These are phyloP conservation scores for Hyperopisus bebe DNA, from an alignment of 2,113 vertebrate genomes.

Conservation along the genomic window DNA sequence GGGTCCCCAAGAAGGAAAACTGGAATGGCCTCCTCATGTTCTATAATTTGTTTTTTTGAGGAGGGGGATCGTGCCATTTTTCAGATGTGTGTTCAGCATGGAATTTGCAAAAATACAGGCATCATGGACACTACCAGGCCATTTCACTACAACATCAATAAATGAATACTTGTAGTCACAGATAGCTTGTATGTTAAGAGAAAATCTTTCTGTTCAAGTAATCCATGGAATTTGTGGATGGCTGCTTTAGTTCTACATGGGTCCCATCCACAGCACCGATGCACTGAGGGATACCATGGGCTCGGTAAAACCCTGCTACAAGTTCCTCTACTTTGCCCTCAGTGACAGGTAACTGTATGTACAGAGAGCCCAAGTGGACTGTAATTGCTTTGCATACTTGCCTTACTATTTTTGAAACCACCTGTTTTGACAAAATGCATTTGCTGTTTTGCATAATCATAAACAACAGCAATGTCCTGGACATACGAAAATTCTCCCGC, in stretches of 20 bases:
- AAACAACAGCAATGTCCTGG: too few relatives aligned
- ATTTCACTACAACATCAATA: constrained; percentile 29
- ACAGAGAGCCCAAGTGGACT: constrained; percentile 23
- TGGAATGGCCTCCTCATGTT: too few relatives aligned
- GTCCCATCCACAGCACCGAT: constrained; percentile 15
- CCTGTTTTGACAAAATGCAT: too few relatives aligned
- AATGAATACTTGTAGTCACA: constrained; percentile 35
- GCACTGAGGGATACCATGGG: constrained; percentile 5
- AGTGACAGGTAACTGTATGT: neutral
- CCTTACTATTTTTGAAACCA: too few relatives aligned
- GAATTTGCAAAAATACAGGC: constrained; percentile 5
- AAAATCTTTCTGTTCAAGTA: constrained; percentile 25
- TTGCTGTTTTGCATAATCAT: too few relatives aligned
- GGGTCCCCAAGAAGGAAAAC: too few relatives aligned
- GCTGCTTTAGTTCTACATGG: constrained; percentile 24
- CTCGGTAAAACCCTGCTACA: neutral
- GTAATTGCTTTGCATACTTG: too few relatives aligned
- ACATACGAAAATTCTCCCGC: too few relatives aligned
- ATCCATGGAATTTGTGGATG: constrained; percentile 10
- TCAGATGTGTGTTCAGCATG: neutral
- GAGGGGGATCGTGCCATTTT: constrained; percentile 16
- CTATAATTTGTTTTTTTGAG: too few relatives aligned
- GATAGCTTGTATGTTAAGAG: constrained; percentile 17
- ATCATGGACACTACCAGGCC: constrained; percentile 20
- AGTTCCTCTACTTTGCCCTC: neutral